Evolutionary conservation across 2,888 invertebrate genomes (phyloP).

Genomic region (Argyresthia albistria): DNA sequence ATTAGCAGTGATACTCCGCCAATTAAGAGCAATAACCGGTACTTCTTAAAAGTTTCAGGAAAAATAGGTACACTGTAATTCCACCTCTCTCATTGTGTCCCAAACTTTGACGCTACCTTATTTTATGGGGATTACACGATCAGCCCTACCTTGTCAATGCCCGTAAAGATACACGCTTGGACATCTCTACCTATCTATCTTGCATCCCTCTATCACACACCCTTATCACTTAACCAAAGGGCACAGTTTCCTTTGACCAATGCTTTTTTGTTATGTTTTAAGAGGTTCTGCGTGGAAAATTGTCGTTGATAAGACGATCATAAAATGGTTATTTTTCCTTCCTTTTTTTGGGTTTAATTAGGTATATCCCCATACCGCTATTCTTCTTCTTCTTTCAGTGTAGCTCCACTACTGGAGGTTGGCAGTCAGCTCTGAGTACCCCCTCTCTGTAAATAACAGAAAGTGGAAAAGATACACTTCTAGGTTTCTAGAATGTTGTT

Average conservation of each 20-base stretch:
- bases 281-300: not conserved
- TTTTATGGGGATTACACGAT: slow-evolving; percentile 70
- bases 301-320: too few species aligned
- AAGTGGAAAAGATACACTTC: too few species aligned
- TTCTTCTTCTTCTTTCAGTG: too few species aligned
- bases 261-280: not conserved
- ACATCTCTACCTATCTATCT: slow-evolving; percentile 30
- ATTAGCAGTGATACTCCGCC: too few species aligned
- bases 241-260: slow-evolving; percentile 14
- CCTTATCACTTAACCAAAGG: slow-evolving; percentile 15
- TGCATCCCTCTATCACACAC: slow-evolving; percentile 7
- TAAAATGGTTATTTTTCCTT: too few species aligned
- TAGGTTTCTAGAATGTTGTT: too few species aligned
- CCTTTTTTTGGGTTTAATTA: too few species aligned
- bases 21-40: too few species aligned
- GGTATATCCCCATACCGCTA: too few species aligned
- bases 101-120: slow-evolving; percentile 47
- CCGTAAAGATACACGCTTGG: slow-evolving; percentile 58
- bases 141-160: slow-evolving; percentile 68
- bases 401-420: too few species aligned
- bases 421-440: too few species aligned
- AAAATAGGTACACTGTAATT: not conserved
- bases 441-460: too few species aligned
- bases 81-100: slow-evolving; percentile 30
- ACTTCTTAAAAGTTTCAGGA: not conserved